A percentile compares a stretch with the other conserved stretches of the same genome.
phyloP scores from a whole-genome alignment of 2,888 invertebrate genomes.

The Trachelus tabidus region DNA sequence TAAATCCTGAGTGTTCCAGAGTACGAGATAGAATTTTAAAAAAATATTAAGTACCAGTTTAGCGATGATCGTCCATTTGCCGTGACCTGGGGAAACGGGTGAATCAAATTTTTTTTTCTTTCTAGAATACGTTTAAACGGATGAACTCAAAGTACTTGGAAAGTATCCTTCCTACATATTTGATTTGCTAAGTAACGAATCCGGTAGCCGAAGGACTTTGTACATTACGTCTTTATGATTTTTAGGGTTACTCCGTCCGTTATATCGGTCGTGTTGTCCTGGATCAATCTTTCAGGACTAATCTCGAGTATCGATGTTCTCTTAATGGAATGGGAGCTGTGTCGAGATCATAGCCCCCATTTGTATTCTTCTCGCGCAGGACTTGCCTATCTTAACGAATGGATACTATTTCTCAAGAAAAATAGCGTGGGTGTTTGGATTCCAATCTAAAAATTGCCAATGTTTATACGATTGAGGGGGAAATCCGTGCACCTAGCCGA shows the following conservation, averaged over 20 bases:
- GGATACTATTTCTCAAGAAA: not conserved
- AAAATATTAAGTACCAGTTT: not conserved
- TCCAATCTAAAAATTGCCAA: not conserved
- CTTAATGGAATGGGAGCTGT: not conserved
- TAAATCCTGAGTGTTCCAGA: not conserved
- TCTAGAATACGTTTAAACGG: not conserved
- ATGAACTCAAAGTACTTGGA: not conserved
- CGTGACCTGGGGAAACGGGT: not conserved
- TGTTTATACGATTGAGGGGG: not conserved
- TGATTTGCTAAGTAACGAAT: constrained; percentile 4
- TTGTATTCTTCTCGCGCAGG: not conserved
- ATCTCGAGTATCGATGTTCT: not conserved
- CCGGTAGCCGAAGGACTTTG: not conserved
- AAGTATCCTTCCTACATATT: constrained; percentile 2
- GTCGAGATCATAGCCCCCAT: not conserved
- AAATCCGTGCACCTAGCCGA: not conserved
- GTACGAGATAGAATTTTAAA: not conserved
- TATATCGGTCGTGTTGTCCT: not conserved
- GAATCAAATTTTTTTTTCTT: not conserved
- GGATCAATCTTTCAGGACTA: not conserved
- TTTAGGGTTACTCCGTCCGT: not conserved
- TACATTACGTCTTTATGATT: not conserved
- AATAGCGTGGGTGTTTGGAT: not conserved
- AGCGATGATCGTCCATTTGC: not conserved
- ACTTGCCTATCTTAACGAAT: not conserved